phyloP scores from a whole-genome alignment of 2,113 vertebrate species.

The Lagenorhynchus albirostris region DNA sequence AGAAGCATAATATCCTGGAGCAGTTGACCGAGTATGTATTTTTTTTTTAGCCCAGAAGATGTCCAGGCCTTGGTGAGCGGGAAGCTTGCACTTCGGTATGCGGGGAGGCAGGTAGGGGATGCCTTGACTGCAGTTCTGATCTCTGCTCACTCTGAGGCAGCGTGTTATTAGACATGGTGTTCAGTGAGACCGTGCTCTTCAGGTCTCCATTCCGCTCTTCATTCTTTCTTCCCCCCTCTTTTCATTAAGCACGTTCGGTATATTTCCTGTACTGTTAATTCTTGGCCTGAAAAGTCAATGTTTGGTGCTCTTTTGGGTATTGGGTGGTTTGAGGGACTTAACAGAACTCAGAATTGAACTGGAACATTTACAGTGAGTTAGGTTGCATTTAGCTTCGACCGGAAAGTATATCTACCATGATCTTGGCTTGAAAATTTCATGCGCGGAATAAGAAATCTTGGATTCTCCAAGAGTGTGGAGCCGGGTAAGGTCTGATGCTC shows the following conservation, averaged over 20 bases:
- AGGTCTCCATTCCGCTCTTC: neutral
- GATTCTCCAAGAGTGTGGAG: neutral
- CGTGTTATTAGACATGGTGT: neutral
- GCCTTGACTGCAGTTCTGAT: neutral
- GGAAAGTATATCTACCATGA: neutral
- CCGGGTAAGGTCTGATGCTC: neutral
- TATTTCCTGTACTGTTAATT: conserved; percentile 1
- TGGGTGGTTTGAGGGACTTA: neutral
- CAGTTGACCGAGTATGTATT: neutral
- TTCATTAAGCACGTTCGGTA: neutral
- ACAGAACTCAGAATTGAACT: neutral
- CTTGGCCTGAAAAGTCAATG: neutral
- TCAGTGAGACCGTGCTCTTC: neutral
- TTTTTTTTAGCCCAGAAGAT: conserved; percentile 92
- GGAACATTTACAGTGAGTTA: neutral
- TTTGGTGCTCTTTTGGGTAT: neutral
- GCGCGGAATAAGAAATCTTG: neutral
- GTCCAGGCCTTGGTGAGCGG: conserved; percentile 96
- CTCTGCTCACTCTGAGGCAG: neutral
- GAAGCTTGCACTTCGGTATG: conserved; percentile 94
- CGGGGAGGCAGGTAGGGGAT: conserved; percentile 91
- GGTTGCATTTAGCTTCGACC: conserved; percentile 11
- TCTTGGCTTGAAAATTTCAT: neutral
- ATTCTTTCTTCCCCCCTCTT: fast-evolving
- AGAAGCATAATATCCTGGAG: neutral